Evolutionary conservation across 2,888 invertebrate species (phyloP).

Genomic region (Anarsia innoxiella): DNA sequence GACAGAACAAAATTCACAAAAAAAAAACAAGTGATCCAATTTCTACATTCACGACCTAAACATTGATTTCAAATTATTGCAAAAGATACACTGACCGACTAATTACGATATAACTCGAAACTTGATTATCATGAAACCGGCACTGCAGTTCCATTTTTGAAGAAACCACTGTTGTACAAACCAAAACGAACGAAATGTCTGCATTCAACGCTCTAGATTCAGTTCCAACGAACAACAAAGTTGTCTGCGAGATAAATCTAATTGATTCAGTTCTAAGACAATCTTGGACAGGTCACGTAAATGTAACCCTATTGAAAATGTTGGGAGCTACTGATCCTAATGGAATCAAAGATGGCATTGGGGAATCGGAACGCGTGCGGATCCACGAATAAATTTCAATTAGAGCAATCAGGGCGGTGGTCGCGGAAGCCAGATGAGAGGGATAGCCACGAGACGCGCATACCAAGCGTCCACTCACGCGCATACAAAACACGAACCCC

Average conservation of each 20-base stretch:
- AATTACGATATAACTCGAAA: too few species aligned
- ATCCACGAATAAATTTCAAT: slow-evolving; percentile 61
- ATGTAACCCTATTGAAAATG: slow-evolving; percentile 9
- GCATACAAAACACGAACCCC: slow-evolving; percentile 64
- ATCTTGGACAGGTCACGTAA: slow-evolving; percentile 8
- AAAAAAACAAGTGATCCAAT: too few species aligned
- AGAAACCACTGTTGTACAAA: too few species aligned
- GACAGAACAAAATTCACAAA: too few species aligned
- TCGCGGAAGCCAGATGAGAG: slow-evolving; percentile 62
- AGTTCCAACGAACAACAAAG: not conserved
- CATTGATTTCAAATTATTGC: too few species aligned
- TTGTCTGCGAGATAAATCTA: slow-evolving; percentile 4
- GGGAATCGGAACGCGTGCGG: slow-evolving; percentile 43
- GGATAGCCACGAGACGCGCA: slow-evolving; percentile 52
- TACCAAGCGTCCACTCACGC: slow-evolving; percentile 42
- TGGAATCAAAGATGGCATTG: slow-evolving; percentile 28
- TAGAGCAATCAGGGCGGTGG: slow-evolving; percentile 56
- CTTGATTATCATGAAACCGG: too few species aligned
- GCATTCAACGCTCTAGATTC: too few species aligned
- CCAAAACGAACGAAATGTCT: too few species aligned
- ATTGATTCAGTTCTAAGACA: slow-evolving; percentile 9
- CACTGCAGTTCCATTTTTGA: too few species aligned
- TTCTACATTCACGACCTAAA: too few species aligned
- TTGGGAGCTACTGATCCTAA: slow-evolving; percentile 12
- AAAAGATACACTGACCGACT: too few species aligned